Evolutionary conservation across 2,113 vertebrate species (phyloP), one percentile per base, ranked within the genome.

Genomic region (Bungarus multicinctus): DNA sequence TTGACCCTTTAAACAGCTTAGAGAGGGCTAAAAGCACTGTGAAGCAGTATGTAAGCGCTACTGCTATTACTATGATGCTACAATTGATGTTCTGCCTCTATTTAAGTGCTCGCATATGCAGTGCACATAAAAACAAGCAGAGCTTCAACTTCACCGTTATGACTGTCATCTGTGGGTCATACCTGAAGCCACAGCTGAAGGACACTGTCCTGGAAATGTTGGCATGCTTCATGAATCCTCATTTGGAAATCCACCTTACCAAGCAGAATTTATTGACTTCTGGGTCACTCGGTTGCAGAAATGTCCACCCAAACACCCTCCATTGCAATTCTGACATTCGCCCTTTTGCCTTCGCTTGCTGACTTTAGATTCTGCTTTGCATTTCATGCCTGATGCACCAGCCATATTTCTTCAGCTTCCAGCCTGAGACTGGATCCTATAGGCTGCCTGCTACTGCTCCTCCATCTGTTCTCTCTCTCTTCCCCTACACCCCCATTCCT

Each of bases 321-420:
- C 92, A 88, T 94, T 95, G 93, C 95, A 95, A 96, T 92, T 90
- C 94, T 95, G 95, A 96, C 90, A 93, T 93, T 95, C 94, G 96
- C 92, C 91, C 91, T 88, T 95, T 95, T 94, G 94, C 95, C 94
- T 95, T 94, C 94, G 94, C 90, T 94, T 90, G 85, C 53, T 8
- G 91, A 94, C 60, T 89, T 85, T 93, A 91, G 95, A 92, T 96
- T 93, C 94, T 91, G 39, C 60, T 60, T 34, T 45, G n/a, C 2
- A 16, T 87, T 95, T 87, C 90, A 95, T 95, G 93, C 87, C 43
- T 74, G 91, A 85, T 89, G 53, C 60, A 89, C 87, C 74, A 64
- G 43, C 90, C 94, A 74, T 0, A 30, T 45, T n/a, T 14, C 8
- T 58, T 94, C 91, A 94, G 34, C 16, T 69, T 93, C 54, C 64